phyloP scores from a whole-genome alignment of 1,140 invertebrate genomes.

The Monomorium pharaonis region DNA sequence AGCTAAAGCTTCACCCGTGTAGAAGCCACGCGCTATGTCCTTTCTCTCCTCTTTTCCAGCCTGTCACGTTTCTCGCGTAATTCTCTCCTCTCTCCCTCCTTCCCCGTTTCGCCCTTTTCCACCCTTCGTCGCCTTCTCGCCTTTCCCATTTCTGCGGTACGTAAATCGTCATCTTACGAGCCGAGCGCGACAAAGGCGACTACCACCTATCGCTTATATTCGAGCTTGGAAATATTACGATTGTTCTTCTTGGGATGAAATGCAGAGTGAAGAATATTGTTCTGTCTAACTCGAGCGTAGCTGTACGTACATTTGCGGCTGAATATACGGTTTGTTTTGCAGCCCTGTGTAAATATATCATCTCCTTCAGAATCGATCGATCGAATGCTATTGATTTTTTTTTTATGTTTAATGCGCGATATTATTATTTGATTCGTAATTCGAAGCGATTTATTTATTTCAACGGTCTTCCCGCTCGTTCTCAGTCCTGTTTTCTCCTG shows the following conservation, averaged over 20 bases:
- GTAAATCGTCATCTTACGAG: conserved; percentile 40
- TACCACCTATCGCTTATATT: conserved; percentile 3
- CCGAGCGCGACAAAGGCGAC: conserved; percentile 48
- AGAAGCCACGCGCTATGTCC: neutral
- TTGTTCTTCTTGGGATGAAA: conserved; percentile 16
- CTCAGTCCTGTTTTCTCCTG: neutral
- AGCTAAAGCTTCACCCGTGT: conserved; percentile 53
- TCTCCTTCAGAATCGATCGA: neutral
- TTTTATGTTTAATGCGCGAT: neutral
- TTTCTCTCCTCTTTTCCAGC: neutral
- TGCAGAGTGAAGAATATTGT: neutral
- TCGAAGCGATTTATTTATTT: neutral
- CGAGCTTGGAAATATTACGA: conserved; percentile 62
- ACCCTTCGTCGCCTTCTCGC: conserved; percentile 4
- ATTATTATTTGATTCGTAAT: neutral
- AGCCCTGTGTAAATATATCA: neutral
- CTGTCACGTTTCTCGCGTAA: neutral
- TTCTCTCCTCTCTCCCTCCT: conserved; percentile 9
- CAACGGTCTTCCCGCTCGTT: neutral
- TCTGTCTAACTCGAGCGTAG: neutral
- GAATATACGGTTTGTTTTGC: neutral
- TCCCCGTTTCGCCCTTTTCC: neutral
- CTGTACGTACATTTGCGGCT: neutral
- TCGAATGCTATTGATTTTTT: neutral
- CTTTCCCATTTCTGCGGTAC: neutral